phyloP scores from a whole-genome alignment of 2,113 vertebrate species.

The Manacus vitellinus region DNA sequence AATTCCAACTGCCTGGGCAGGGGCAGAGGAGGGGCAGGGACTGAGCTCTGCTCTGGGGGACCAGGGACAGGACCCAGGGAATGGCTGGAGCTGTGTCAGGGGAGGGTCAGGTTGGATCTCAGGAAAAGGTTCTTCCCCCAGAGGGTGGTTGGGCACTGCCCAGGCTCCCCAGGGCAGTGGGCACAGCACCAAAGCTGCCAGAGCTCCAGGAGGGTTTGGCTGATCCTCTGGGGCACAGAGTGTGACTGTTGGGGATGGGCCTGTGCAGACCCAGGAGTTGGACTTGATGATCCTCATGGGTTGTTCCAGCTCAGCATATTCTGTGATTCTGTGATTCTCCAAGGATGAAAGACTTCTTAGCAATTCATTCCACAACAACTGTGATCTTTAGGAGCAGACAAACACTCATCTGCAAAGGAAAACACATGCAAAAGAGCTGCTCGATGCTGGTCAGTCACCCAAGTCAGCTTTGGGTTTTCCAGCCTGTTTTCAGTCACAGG shows the following conservation, averaged over 20 bases:
- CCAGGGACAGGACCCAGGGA: background rate
- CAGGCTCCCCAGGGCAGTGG: background rate
- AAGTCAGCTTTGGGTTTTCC: background rate
- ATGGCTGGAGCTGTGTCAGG: background rate
- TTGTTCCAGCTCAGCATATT: background rate
- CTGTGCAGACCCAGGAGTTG: background rate
- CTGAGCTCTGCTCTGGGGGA: background rate
- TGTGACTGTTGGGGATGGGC: background rate
- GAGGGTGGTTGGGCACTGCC: background rate
- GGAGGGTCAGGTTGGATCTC: background rate
- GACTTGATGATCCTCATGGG: background rate
- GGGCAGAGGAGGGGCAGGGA: background rate
- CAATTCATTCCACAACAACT: background rate
- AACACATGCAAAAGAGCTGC: background rate
- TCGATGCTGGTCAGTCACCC: background rate
- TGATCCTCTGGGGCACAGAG: background rate
- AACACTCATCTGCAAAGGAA: background rate
- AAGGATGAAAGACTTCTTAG: background rate
- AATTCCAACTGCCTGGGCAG: background rate
- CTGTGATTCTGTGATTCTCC: background rate
- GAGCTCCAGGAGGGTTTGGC: background rate
- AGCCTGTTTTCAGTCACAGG: accelerated
- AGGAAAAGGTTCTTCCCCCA: background rate
- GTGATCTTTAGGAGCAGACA: background rate
- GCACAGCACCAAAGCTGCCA: background rate